Base-by-base conservation (phyloP, 2,888 invertebrate genomes). In the Pseudococcus jackbeardsleyi region DNA sequence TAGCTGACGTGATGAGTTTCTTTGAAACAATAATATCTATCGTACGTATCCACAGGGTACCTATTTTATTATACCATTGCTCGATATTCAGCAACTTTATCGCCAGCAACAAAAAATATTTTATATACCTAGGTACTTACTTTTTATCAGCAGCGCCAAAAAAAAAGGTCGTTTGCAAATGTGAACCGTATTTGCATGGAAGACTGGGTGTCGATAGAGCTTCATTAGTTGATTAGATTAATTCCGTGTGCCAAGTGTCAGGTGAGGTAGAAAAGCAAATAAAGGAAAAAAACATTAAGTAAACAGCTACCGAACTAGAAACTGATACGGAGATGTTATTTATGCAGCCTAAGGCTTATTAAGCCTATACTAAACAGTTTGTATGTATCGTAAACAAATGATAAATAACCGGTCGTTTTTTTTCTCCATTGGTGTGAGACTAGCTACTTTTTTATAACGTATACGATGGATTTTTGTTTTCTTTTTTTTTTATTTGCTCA, bases 401-500 rank as follows among this genome's bases (percentile, higher is more conserved):
- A 77, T 77, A 77, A 77, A 77, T 39, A 77, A 77, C 77, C 77
- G 77, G 77, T 77, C 26, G 77, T 33, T 39, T 77, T 77, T 77
- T 77, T 77, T 77, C 77, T 26, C 22, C 39, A 15, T 77, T 26
- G 22, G 50, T 50, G 50, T 50, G 33, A 77, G 77, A 77, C 33
- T 77, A 77, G 39, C 39, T 77, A 22, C 11, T 50, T 50, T 50
- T 50, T 50, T 50, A 50, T 50, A 50, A 17, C 50, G 15, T 50
- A 50, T 12, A 15, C 26, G 26, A 33, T 33, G 77, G 0, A 39
- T 39, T 39, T 77, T 77, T 64, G 12, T 77, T 5, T 19, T 50
- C 12, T 15, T 15, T 50, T 17, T 50, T 17, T 50, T 39, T 77
- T 15, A 77, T 77, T 77, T 77, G 77, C 39, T 17, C 77, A 39